Base-by-base conservation (phyloP, 2,113 vertebrate species). In the Apeltes quadracus region DNA sequence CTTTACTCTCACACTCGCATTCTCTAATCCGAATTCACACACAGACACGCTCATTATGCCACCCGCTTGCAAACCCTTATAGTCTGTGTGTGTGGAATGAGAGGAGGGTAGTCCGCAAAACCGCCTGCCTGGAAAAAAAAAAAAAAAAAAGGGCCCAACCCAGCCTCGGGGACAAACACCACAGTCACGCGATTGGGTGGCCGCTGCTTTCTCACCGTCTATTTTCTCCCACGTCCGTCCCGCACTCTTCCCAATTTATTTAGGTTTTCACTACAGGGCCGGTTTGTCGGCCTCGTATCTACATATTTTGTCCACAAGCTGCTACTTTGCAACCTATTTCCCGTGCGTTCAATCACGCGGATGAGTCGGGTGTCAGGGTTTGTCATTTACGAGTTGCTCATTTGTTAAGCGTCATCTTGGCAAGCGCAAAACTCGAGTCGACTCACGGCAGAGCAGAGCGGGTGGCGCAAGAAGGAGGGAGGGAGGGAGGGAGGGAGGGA, bases 51-150 rank as follows among this genome's bases (percentile, higher is more conserved):
- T 90, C 90, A 89, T 91, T 92, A 91, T 90, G 88, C 88, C 90
- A 92, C 88, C 86, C 81, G 81, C 87, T 88, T 83, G 87, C 89
- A 90, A 91, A 87, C 69, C 53, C 78, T 90, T 91, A 90, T 90
- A 85, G 87, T 84, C 82, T 89, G 87, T 83, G 87, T 83, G 87
- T 91, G 88, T 89, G 88, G 89, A 92, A 92, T 91, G 88, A 91
- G 84, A 86, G 84, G 83, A 87, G 83, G 81, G 87, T 82, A 86
- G 91, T 90, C 89, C 88, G 39, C 89, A 89, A 89, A 92, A 91
- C 88, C 89, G 84, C 88, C 82, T 86, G 82, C 85, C 76, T 83
- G 87, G 86, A 88, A 88, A 6, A 89, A 82, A 84, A 72, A 78
- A 29, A 5, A 29, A 29, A 29, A 29, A 29, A 29, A 29, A 29